Percentiles rank a stretch among this genome's conserved stretches.
Evolutionary conservation across 2,888 invertebrate genomes (phyloP).

Genomic region (Blastobasis adustella): DNA sequence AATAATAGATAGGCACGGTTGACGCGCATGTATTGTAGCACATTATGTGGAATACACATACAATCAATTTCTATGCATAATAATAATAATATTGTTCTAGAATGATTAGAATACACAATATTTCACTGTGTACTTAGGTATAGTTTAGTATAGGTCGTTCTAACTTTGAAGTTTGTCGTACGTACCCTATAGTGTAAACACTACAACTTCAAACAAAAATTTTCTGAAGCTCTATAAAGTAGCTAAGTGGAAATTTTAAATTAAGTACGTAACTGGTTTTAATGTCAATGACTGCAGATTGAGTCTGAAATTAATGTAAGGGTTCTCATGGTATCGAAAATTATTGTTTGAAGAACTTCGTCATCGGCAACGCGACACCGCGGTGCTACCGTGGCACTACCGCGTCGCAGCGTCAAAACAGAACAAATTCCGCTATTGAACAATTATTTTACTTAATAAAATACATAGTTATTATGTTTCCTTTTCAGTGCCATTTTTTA

Average conservation of each 20-base stretch:
- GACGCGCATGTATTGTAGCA: too few relatives aligned
- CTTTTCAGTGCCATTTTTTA: constrained; percentile 67
- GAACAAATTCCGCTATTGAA: constrained; percentile 37
- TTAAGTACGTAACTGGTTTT: constrained; percentile 42
- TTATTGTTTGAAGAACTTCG: constrained; percentile 50
- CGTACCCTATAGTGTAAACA: constrained; percentile 25
- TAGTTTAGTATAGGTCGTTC: constrained; percentile 37
- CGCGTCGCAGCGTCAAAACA: constrained; percentile 40
- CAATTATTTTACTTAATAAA: constrained; percentile 31
- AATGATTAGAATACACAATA: constrained; percentile 26
- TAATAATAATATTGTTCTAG: constrained; percentile 17
- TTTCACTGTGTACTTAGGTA: constrained; percentile 57
- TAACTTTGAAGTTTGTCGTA: constrained; percentile 22
- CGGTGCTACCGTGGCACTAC: background rate
- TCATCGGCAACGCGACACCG: constrained; percentile 3
- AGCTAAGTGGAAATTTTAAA: constrained; percentile 13
- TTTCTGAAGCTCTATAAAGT: constrained; percentile 24
- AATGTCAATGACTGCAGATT: constrained; percentile 44
- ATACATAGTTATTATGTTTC: constrained; percentile 37
- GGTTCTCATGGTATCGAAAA: constrained; percentile 33
- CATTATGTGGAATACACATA: too few relatives aligned
- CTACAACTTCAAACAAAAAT: constrained; percentile 52
- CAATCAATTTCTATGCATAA: too few relatives aligned
- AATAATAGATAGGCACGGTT: too few relatives aligned
- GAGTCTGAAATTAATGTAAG: constrained; percentile 51